Base-by-base conservation (phyloP, 2,888 invertebrate species). In the Scaptomyza polygonia region DNA sequence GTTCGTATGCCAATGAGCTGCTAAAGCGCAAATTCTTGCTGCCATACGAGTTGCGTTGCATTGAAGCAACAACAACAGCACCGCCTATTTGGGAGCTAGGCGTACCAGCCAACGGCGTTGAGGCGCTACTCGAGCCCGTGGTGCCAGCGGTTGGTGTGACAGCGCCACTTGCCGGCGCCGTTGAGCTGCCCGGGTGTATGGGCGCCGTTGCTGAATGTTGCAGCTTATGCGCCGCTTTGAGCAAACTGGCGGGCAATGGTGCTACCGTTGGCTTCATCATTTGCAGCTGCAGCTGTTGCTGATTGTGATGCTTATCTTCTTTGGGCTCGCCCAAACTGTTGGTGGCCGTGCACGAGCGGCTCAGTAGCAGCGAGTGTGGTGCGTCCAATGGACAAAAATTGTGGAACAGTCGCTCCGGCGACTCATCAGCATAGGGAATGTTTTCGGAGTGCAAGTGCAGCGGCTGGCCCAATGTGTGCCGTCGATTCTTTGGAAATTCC, bases 401-500 rank as follows among this genome's bases (percentile, higher is more conserved):
- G 69, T 90, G 88, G 73, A 89, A 90, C 64, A 89, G 88, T 39
- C 92, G 86, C 77, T 94, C 94, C 68, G 94, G 94, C 67, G 94
- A 93, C 91, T 95, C 95, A 91, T 95, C 95, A 77, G 94, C 95
- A 92, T 93, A 95, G 55, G 95, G 95, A 90, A 95, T 94, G 92
- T 94, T 94, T 89, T 94, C 94, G 59, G 90, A 89, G 76, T 91
- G 91, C 55, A 92, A 83, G 54, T 90, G 87, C 59, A 92, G 71
- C 14, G 92, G 91, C 63, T 92, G 92, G 9, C 87, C 89, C 30
- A 90, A 76, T 0, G 89, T 90, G 43, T 90, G 90, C 3, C 90
- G 86, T 4, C 90, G 88, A 65, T 89, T 88, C 66, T 89, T 89
- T 12, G 88, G 90, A 45, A 86, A 89, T 74, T 91, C 90, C 68